Conservation (phyloP, 2,113 vertebrate species). For the Cyrtonyx montezumae region DNA sequence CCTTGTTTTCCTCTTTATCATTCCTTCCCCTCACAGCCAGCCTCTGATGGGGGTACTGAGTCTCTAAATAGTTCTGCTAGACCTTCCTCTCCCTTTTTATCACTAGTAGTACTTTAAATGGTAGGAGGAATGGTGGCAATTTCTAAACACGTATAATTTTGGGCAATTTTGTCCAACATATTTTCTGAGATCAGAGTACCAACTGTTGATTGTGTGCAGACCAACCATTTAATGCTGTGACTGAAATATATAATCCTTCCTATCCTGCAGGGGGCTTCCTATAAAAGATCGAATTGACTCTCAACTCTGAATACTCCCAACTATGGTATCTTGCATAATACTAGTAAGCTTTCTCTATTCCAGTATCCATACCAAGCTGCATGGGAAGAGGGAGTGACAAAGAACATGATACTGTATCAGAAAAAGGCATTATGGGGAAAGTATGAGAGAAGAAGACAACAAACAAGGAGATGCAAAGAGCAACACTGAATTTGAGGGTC, state of each 20-base stretch:
- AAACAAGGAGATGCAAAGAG: neutral
- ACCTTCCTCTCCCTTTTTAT: neutral
- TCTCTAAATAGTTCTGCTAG: neutral
- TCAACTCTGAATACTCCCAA: neutral
- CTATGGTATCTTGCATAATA: neutral
- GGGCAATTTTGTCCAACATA: conserved; percentile 7
- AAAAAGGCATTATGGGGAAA: neutral
- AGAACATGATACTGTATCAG: neutral
- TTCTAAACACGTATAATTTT: neutral
- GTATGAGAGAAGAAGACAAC: neutral
- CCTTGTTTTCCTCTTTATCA: neutral
- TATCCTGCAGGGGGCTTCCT: neutral
- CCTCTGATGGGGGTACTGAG: neutral
- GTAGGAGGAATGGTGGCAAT: neutral
- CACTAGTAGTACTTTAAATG: conserved; percentile 1
- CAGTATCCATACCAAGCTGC: neutral
- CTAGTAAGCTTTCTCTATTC: neutral
- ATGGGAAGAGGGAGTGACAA: neutral
- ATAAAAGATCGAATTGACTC: neutral
- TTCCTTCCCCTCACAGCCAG: neutral
- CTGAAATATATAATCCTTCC: neutral
- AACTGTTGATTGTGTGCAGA: neutral
- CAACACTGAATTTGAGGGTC: neutral
- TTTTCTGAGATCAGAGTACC: conserved; percentile 22
- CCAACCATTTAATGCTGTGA: neutral